phyloP scores from a whole-genome alignment of 2,113 vertebrate species.

The Zosterops lateralis region DNA sequence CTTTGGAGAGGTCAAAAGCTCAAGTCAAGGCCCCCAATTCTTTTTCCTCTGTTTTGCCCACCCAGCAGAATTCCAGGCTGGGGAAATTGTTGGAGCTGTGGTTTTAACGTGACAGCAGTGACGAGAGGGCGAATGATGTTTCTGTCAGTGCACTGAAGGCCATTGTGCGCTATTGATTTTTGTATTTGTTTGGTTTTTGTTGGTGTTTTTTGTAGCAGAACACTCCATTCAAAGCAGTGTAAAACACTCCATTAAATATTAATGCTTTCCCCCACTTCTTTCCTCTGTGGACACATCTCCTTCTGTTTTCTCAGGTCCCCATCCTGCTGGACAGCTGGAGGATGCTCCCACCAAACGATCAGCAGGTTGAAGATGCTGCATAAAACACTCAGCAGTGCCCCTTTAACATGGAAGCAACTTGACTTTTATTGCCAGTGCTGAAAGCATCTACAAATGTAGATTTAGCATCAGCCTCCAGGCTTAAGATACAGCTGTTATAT shows the following conservation, averaged over 20 bases:
- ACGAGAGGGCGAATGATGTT: conserved; percentile 22
- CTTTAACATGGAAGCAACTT: conserved; percentile 20
- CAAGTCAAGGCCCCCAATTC: not conserved
- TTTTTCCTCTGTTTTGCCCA: not conserved
- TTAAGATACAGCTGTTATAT: conserved; percentile 63
- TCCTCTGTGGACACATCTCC: not conserved
- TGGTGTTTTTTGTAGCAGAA: not conserved
- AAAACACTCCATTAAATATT: not conserved
- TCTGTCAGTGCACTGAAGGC: conserved; percentile 8
- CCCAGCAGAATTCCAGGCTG: not conserved
- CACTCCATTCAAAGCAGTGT: not conserved
- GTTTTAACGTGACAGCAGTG: conserved; percentile 24
- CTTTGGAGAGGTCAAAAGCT: not conserved
- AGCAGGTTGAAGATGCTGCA: not conserved
- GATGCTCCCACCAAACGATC: not conserved
- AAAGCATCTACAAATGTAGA: conserved; percentile 58
- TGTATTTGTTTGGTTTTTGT: not conserved
- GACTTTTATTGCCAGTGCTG: conserved; percentile 44
- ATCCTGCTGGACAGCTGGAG: not conserved
- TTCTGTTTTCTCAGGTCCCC: not conserved
- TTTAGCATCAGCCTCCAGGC: conserved; percentile 58
- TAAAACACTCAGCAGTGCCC: conserved; percentile 29
- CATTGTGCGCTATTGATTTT: not conserved
- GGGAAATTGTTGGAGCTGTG: not conserved
- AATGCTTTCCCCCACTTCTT: not conserved